Evolutionary conservation across 2,113 vertebrate species (phyloP).

Genomic region (Aspiorhynchus laticeps): DNA sequence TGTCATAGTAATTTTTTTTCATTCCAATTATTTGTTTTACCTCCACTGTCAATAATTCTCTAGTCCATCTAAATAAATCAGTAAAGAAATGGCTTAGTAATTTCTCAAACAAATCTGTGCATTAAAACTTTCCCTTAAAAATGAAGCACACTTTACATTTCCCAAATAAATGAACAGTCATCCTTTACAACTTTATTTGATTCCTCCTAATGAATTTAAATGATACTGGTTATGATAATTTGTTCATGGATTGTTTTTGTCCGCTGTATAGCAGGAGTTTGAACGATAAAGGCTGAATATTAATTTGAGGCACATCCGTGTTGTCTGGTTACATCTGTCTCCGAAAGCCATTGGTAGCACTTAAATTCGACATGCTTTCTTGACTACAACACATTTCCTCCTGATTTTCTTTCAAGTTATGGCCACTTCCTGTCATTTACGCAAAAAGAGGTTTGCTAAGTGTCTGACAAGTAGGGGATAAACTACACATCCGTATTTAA

Average conservation of each 20-base stretch:
- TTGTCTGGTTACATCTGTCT: slow-evolving; percentile 73
- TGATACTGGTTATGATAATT: slow-evolving; percentile 1
- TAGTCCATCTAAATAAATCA: slow-evolving; percentile 28
- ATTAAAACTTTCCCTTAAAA: slow-evolving; percentile 37
- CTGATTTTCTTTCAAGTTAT: slow-evolving; percentile 61
- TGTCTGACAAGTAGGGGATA: slow-evolving; percentile 24
- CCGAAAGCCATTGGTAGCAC: slow-evolving; percentile 85
- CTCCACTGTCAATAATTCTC: slow-evolving; percentile 33
- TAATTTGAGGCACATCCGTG: slow-evolving; percentile 74
- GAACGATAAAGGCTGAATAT: slow-evolving; percentile 32
- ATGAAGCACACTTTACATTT: slow-evolving; percentile 41
- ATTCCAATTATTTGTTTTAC: slow-evolving; percentile 63
- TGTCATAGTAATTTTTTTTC: slow-evolving; percentile 76
- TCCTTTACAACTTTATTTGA: slow-evolving; percentile 27
- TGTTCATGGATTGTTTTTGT: neutral
- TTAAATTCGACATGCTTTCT: slow-evolving; percentile 81
- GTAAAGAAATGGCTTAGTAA: slow-evolving; percentile 42
- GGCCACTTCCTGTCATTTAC: slow-evolving; percentile 14
- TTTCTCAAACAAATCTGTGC: slow-evolving; percentile 43
- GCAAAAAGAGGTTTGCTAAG: slow-evolving; percentile 20
- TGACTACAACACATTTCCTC: slow-evolving; percentile 79
- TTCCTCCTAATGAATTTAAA: slow-evolving; percentile 35
- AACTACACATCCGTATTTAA: slow-evolving; percentile 1
- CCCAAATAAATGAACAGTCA: slow-evolving; percentile 44
- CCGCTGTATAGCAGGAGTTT: neutral